A percentile compares a stretch with the other conserved stretches of the same genome.
phyloP scores from a whole-genome alignment of 2,888 invertebrate species.

The Watsonalla cultraria region DNA sequence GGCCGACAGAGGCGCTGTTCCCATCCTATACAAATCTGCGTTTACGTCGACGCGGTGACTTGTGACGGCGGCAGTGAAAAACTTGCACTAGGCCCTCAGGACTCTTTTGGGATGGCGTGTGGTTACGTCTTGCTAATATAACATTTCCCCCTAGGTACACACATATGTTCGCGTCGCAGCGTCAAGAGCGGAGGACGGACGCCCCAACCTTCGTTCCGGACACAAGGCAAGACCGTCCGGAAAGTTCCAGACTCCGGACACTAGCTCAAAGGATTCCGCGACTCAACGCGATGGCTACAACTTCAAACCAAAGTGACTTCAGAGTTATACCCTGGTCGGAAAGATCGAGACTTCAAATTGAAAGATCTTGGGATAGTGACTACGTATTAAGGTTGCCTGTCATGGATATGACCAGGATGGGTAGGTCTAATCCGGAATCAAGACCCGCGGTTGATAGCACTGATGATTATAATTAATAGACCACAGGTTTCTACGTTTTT shows the following conservation, averaged over 20 bases:
- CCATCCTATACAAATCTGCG: too few relatives aligned
- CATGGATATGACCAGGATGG: conserved; percentile 47
- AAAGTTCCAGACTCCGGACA: conserved; percentile 46
- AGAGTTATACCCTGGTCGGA: conserved; percentile 56
- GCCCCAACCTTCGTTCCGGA: conserved; percentile 43
- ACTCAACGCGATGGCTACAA: conserved; percentile 39
- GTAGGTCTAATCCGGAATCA: conserved; percentile 26
- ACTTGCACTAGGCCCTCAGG: too few relatives aligned
- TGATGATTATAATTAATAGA: conserved; percentile 14
- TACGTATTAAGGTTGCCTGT: conserved; percentile 53
- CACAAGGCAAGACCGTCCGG: conserved; percentile 35
- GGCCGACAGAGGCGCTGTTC: too few relatives aligned
- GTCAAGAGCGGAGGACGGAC: conserved; percentile 35
- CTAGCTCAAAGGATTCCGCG: conserved; percentile 59
- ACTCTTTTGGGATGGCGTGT: too few relatives aligned
- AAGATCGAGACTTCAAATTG: conserved; percentile 31
- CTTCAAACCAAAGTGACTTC: conserved; percentile 33
- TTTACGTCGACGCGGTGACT: too few relatives aligned
- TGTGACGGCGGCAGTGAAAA: too few relatives aligned
- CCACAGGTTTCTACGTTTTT: too few relatives aligned
- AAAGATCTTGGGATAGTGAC: conserved; percentile 50
- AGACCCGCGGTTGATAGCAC: conserved; percentile 28
- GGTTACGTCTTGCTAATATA: not conserved
- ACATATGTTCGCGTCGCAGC: conserved; percentile 58
- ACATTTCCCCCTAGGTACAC: conserved; percentile 36